Percentiles rank a stretch among this genome's conserved stretches.
These are phyloP conservation scores for Neodiprion lecontei DNA, from an alignment of 1,140 invertebrate species.

Conservation along the genomic window DNA sequence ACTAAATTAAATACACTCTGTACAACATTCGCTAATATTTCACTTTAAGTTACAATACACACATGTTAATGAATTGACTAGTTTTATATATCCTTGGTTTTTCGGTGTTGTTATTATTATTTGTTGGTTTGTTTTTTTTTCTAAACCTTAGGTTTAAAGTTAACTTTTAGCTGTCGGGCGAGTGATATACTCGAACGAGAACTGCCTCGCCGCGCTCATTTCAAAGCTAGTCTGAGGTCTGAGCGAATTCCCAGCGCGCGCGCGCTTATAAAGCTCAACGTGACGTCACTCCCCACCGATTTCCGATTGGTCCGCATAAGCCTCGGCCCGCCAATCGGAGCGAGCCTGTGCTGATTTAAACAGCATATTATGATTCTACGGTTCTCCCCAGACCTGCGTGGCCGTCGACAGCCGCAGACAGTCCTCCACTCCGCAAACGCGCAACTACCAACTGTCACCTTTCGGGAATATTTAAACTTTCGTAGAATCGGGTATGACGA, in stretches of 20 bases:
- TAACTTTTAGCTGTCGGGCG: constrained; percentile 35
- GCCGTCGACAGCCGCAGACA: not conserved
- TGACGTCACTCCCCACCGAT: constrained; percentile 52
- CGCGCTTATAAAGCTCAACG: constrained; percentile 61
- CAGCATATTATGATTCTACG: not conserved
- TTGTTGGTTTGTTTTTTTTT: constrained; percentile 14
- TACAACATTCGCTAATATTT: constrained; percentile 14
- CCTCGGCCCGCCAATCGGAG: constrained; percentile 31
- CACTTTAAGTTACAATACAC: constrained; percentile 14
- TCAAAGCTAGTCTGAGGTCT: constrained; percentile 48
- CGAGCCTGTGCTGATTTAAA: constrained; percentile 14
- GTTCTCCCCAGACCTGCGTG: not conserved
- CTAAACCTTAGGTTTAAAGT: constrained; percentile 23
- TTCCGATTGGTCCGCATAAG: constrained; percentile 33
- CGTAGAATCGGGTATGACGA: too few relatives aligned
- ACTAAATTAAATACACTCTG: constrained; percentile 22
- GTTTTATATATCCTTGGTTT: constrained; percentile 38
- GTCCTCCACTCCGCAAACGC: not conserved
- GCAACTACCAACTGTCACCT: not conserved
- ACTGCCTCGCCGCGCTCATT: constrained; percentile 44
- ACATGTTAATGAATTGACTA: constrained; percentile 38
- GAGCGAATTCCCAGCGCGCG: constrained; percentile 49
- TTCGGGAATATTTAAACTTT: not conserved
- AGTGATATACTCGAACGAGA: constrained; percentile 39
- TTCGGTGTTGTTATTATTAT: not conserved